Percentiles rank a stretch among this genome's conserved stretches.
phyloP scores from a whole-genome alignment of 2,797 vertebrate genomes.

The Ctenopoma multispine region DNA sequence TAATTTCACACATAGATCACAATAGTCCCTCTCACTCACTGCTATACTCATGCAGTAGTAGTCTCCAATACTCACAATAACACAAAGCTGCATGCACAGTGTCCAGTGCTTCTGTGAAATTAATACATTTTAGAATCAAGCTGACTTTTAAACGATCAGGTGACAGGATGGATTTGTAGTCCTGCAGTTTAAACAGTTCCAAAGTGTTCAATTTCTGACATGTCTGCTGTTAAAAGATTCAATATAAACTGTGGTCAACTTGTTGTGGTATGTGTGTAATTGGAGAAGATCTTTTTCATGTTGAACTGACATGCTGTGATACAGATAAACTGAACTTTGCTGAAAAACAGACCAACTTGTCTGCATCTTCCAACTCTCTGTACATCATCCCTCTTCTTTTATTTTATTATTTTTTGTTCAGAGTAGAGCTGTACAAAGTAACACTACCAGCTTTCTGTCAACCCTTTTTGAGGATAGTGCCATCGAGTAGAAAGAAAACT shows the following conservation, averaged over 20 bases:
- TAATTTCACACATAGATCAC: constrained; percentile 12
- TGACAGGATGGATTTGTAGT: not conserved
- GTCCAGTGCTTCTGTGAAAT: not conserved
- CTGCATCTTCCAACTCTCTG: not conserved
- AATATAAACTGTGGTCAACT: not conserved
- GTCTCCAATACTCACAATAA: not conserved
- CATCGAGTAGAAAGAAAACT: not conserved
- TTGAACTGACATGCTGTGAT: not conserved
- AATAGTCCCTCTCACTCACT: not conserved
- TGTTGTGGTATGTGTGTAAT: not conserved
- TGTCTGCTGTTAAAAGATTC: not conserved
- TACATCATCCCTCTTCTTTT: not conserved
- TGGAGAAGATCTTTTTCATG: not conserved
- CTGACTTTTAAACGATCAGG: not conserved
- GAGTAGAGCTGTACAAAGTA: not conserved
- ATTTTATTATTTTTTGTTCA: not conserved
- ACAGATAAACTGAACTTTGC: not conserved
- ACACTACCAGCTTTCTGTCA: not conserved
- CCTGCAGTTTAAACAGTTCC: not conserved
- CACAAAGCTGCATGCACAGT: not conserved
- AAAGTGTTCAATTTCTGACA: not conserved
- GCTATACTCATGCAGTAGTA: not conserved
- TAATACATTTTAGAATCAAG: not conserved
- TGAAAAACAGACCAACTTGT: not conserved
- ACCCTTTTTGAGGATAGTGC: not conserved